These are phyloP conservation scores for Lutjanus campechanus DNA, from an alignment of 2,797 vertebrate species.

Conservation along the genomic window DNA sequence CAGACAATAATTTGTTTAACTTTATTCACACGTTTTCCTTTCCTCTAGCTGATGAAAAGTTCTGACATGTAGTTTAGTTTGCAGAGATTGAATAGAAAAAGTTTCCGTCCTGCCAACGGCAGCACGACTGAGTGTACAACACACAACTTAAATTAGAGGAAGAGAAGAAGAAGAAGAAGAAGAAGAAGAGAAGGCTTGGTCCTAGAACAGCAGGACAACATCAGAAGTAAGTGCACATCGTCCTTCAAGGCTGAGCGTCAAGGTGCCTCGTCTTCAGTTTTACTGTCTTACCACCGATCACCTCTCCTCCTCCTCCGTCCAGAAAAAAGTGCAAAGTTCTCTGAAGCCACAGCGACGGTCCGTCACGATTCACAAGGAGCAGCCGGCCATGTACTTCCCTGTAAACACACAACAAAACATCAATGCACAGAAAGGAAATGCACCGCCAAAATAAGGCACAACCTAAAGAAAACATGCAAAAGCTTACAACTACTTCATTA, in stretches of 20 bases:
- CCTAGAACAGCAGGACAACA: slow-evolving; percentile 64
- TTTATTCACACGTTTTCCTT: slow-evolving; percentile 37
- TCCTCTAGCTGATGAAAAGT: slow-evolving; percentile 49
- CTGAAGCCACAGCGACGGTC: slow-evolving; percentile 11
- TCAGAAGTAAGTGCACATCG: slow-evolving; percentile 67
- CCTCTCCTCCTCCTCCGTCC: background rate
- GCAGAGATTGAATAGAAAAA: slow-evolving; percentile 58
- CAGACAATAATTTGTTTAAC: slow-evolving; percentile 50
- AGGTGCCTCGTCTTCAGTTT: slow-evolving; percentile 15
- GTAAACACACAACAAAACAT: slow-evolving; percentile 25
- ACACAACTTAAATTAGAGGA: slow-evolving; percentile 49
- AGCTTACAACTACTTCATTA: background rate
- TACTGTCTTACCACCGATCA: background rate
- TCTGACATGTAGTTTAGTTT: slow-evolving; percentile 59
- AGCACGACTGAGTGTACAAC: slow-evolving; percentile 40
- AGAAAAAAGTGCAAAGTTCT: slow-evolving; percentile 77
- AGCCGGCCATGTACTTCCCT: slow-evolving; percentile 89
- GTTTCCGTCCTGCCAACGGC: slow-evolving; percentile 31
- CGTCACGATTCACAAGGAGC: slow-evolving; percentile 78
- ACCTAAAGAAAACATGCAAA: background rate
- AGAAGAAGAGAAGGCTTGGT: slow-evolving; percentile 68
- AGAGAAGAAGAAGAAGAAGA: slow-evolving; percentile 26
- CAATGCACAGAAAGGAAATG: background rate
- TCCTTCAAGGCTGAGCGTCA: slow-evolving; percentile 38
- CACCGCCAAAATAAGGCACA: background rate